These are phyloP conservation scores for Gymnarchus niloticus DNA, from an alignment of 2,113 vertebrate genomes.

Conservation along the genomic window DNA sequence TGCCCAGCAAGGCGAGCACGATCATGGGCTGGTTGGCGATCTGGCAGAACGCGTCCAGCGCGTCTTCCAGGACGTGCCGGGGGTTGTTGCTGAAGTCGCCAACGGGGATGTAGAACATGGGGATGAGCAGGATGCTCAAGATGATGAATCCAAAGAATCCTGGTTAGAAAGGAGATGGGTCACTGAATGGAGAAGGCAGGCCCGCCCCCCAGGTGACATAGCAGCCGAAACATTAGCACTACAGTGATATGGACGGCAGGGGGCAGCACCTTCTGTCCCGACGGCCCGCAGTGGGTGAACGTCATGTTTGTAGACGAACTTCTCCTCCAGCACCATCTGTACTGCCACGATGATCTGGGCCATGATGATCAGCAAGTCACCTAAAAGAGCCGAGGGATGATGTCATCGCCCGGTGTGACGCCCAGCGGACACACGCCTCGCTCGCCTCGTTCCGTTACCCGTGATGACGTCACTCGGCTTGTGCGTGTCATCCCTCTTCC, in stretches of 20 bases:
- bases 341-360: slow-evolving; percentile 81
- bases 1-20: slow-evolving; percentile 75
- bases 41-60: slow-evolving; percentile 86
- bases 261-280: slow-evolving; percentile 76
- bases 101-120: slow-evolving; percentile 81
- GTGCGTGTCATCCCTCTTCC: slow-evolving; percentile 47
- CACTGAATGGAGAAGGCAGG: background rate
- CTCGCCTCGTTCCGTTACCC: slow-evolving; percentile 51
- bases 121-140: slow-evolving; percentile 77
- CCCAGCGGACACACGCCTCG: background rate
- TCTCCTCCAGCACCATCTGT: slow-evolving; percentile 96
- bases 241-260: too few relatives aligned
- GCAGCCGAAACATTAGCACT: too few relatives aligned
- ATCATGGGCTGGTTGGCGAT: slow-evolving; percentile 74
- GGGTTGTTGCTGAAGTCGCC: slow-evolving; percentile 70
- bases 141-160: slow-evolving; percentile 86
- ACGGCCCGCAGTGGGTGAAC: slow-evolving; percentile 84
- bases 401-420: too few relatives aligned
- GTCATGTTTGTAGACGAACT: slow-evolving; percentile 84
- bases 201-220: too few relatives aligned
- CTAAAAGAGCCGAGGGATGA: slow-evolving; percentile 45
- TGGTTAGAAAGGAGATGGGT: slow-evolving; percentile 37
- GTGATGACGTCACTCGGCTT: slow-evolving; percentile 81
- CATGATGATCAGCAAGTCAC: slow-evolving; percentile 86
- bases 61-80: slow-evolving; percentile 70